A percentile compares a stretch with the other conserved stretches of the same genome.
Conservation (phyloP, 2,888 invertebrate species). For the Homarus gammarus region DNA sequence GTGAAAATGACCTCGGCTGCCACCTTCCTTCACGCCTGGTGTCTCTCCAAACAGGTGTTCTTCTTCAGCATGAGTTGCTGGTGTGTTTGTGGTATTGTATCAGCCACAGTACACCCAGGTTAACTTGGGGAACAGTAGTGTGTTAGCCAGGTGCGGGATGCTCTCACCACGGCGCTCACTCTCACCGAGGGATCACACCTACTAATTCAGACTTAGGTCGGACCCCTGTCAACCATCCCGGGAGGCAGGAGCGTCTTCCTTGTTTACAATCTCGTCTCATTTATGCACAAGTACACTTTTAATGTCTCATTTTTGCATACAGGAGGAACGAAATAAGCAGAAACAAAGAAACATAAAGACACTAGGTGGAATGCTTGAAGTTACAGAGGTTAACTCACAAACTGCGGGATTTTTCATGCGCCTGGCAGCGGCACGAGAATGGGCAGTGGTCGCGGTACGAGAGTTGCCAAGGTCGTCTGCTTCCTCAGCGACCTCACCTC, state of each 20-base stretch:
- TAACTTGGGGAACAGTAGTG: not conserved
- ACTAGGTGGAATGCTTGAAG: not conserved
- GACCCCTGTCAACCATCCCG: not conserved
- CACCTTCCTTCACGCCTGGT: not conserved
- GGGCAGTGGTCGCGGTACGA: slow-evolving; percentile 61
- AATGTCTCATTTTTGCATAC: not conserved
- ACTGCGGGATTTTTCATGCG: slow-evolving; percentile 21
- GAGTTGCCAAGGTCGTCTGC: slow-evolving; percentile 60
- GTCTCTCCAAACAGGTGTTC: not conserved
- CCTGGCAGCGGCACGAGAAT: slow-evolving; percentile 21
- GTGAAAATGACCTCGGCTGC: not conserved
- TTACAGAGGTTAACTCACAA: slow-evolving; percentile 13
- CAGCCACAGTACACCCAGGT: not conserved
- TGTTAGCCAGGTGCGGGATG: not conserved
- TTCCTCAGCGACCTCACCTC: slow-evolving; percentile 45
- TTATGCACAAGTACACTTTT: not conserved
- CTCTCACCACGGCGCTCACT: not conserved
- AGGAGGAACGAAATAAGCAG: not conserved
- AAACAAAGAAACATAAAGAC: not conserved
- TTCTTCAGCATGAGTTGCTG: not conserved
- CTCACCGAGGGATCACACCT: slow-evolving; percentile 36
- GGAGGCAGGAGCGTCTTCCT: not conserved
- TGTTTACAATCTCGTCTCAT: not conserved
- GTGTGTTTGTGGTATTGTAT: slow-evolving; percentile 1
- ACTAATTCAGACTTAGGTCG: slow-evolving; percentile 33